Base-by-base conservation (phyloP, 2,888 invertebrate genomes). In the Sipha maydis region DNA sequence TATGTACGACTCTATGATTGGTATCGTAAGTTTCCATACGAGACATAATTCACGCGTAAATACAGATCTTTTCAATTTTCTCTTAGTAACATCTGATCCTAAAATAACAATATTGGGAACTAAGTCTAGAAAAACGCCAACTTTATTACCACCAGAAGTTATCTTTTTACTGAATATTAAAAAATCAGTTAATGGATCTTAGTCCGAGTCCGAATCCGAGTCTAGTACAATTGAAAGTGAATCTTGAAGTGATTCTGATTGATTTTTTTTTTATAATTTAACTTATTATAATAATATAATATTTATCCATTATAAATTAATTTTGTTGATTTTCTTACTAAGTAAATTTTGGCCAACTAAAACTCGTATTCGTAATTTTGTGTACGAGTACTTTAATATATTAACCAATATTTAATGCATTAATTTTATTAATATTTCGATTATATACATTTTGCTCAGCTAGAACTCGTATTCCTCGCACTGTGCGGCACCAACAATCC, bases 71-170 rank as follows among this genome's bases (percentile, higher is more conserved):
- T 79, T 56, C 25, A n/a, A n/a, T n/a, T n/a, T n/a, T n/a, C n/a
- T n/a, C n/a, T n/a, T n/a, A n/a, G n/a, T n/a, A n/a, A n/a, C 79
- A 79, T 79, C 48, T 28, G 79, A 79, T 67, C 56, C 28, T 56
- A 34, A 41, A 56, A 79, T 79, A 34, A 54, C 8, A 31, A 21
- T 11, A 9, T 79, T 79, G 34, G 56, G 56, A 67, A 61, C 21
- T 54, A 19, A 31, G 28, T 48, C 48, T 21, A 56, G 34, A 21
- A 79, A 48, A 79, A 28, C 56, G 25, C 38, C 31, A 28, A 31
- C 56, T 80, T 61, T 17, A 34, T 73, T 73, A 34, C 80, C 41
- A 38, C 38, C 67, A 77, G 28, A 77, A n/a, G 71, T 56, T 21
- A n/a, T 71, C 31, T 31, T 31, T 25, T 76, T 76, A 76, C n/a